Percentiles rank a stretch among this genome's conserved stretches.
phyloP scores from a whole-genome alignment of 2,113 vertebrate genomes.

The Axis porcinus region DNA sequence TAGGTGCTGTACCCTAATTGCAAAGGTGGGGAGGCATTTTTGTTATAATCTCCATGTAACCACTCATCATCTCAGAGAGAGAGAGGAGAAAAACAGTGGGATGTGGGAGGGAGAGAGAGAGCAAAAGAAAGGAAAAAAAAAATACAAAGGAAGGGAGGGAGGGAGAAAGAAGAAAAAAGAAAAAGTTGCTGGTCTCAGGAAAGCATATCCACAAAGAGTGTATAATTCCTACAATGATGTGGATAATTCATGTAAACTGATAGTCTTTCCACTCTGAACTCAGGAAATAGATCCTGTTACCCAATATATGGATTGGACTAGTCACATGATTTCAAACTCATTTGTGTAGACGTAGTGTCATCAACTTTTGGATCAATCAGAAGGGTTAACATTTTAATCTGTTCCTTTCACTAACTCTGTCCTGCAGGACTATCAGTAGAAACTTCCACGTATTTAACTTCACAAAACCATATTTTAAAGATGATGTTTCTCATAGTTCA shows the following conservation, averaged over 20 bases:
- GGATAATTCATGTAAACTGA: slow-evolving; percentile 35
- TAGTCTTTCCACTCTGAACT: slow-evolving; percentile 4
- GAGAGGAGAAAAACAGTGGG: background rate
- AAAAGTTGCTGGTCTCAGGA: slow-evolving; percentile 19
- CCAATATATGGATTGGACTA: slow-evolving; percentile 36
- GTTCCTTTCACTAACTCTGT: background rate
- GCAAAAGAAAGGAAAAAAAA: background rate
- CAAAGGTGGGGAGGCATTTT: background rate
- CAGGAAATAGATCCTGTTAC: slow-evolving; percentile 47
- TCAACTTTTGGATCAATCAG: slow-evolving; percentile 46
- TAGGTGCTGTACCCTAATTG: background rate
- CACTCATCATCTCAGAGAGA: background rate
- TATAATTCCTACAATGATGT: background rate
- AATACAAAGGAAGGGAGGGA: background rate
- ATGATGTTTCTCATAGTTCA: background rate
- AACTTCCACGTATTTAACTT: background rate
- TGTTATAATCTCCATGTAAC: background rate
- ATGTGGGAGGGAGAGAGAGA: background rate
- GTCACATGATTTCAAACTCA: slow-evolving; percentile 45
- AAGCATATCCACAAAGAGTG: background rate
- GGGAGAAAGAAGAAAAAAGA: background rate
- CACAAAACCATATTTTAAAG: background rate
- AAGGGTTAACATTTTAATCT: slow-evolving; percentile 50
- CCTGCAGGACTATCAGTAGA: background rate
- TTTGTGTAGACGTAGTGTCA: slow-evolving; percentile 46